Percentiles rank a stretch among this genome's conserved stretches.
Conservation (phyloP, 2,113 vertebrate genomes). For the Pomatorhinus ruficollis region DNA sequence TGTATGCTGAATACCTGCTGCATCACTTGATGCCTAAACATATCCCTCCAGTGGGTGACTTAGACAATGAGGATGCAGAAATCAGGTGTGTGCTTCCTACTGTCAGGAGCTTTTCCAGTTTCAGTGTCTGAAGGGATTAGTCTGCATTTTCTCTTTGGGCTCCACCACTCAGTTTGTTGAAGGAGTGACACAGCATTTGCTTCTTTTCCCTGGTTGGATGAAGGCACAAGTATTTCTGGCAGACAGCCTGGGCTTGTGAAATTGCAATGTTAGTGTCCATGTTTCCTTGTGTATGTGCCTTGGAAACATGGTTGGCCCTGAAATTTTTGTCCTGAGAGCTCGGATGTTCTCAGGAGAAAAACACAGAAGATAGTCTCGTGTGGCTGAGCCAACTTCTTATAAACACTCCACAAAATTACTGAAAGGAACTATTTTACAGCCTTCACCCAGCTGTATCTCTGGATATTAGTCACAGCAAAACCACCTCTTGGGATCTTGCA, state of each 20-base stretch:
- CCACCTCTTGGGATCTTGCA: not conserved
- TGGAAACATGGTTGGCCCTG: not conserved
- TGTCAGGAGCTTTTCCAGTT: not conserved
- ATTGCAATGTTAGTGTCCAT: not conserved
- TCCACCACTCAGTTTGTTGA: not conserved
- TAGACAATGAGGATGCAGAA: not conserved
- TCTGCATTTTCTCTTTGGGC: not conserved
- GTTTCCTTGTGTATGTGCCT: not conserved
- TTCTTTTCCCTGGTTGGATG: constrained; percentile 31
- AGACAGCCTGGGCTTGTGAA: not conserved
- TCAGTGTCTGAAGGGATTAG: not conserved
- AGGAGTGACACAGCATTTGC: not conserved
- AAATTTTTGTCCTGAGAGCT: constrained; percentile 25
- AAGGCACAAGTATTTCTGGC: constrained; percentile 37
- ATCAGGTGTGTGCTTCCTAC: not conserved
- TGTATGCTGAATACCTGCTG: not conserved
- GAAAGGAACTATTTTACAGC: not conserved
- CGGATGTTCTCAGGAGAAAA: not conserved
- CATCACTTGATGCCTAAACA: not conserved
- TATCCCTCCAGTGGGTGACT: not conserved
- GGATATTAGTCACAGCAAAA: not conserved
- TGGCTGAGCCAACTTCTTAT: not conserved
- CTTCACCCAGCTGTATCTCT: not conserved
- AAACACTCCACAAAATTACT: not conserved
- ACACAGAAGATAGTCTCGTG: not conserved